Evolutionary conservation across 92 coral and sea anemone genomes (phyloP), one percentile per base, ranked within the genome.

Genomic region (Porites cylindrica): DNA sequence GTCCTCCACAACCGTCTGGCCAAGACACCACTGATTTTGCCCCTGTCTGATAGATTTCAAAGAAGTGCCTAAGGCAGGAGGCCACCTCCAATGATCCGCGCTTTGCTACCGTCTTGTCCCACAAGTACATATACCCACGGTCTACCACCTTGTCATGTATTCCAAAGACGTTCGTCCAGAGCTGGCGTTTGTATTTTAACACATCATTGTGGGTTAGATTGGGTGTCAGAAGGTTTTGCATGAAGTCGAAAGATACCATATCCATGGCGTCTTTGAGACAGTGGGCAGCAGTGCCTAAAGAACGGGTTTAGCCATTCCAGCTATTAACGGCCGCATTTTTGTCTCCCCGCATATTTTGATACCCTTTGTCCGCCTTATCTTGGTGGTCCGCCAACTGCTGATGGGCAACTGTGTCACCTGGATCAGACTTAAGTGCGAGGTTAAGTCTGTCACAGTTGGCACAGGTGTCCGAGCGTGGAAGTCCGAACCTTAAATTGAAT

Each of bases 1-100:
- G 93, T 1, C 93, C 81, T 6, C 80, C 87, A 51, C 93, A 90
- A 16, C 90, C 81, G 16, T 90, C 85, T 0, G 90, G 86, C 10
- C 69, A 86, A 53, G 80, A 74, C 0, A 61, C 20, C 1, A 54
- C 79, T 54, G 4, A 75, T 66, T 66, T 62, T 53, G 81, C 73
- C 26, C 91, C 90, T 9, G 82, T 59, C n/a, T 81, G 51, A 68
- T 10, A 66, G 18, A 21, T 82, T 1, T 24, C 10, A 47, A 86
- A 16, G 76, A 68, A 86, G 1, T 78, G 84, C n/a, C 32, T 18
- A 0, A 87, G 66, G 51, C 64, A 82, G 9, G 89, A 87, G 0
- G 83, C 51, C 1, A 91, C 87, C 52, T 90, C 90, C 0, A 83
- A 38, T 7, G 83, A 79, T 0, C 90, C 85, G 0, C 75, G 79